Base-by-base conservation (phyloP, 2,113 vertebrate genomes). In the Oxyruncus cristatus region DNA sequence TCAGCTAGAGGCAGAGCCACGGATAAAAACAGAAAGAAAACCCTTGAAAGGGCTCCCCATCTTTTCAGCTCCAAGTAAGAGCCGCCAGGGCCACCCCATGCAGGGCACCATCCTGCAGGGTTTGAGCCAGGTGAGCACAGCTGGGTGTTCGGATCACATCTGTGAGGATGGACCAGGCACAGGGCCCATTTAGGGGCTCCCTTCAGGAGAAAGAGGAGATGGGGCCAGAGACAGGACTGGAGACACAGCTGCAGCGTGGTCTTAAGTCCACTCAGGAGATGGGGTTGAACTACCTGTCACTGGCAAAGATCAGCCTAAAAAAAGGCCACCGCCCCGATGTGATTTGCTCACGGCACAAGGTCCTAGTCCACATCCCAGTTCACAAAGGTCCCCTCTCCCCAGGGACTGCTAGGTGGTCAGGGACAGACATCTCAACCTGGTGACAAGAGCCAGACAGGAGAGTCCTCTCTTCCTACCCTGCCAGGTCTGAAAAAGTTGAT, bases 31-130 rank as follows among this genome's bases (percentile, higher is more conserved):
- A 44, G 63, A 84, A 84, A 14, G 19, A 53, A 86, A 86, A 55
- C 11, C 15, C 42, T 24, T 24, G 18, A 20, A 39, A 71, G 52
- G 4, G 10, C 14, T 71, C 14, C 33, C 42, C 24, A 35, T 13
- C 33, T 21, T 79, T 74, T 49, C 10, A 78, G 72, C 12, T 28
- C 20, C 50, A 39, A 53, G 24, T 59, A 65, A 56, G n/a, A 81
- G 20, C 2, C 2, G 61, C 30, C n/a, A n/a, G 56, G 42, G 30
- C 41, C 24, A 65, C 18, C 5, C 23, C 37, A 67, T 0, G 1
- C 12, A 47, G 19, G 32, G 22, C 66, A 82, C 17, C 0, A 0
- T 33, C 28, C 24, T 0, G 0, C 11, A 62, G 55, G 27, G 37
- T 44, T 14, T 65, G 44, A 78, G 65, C 39, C 49, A 55, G 39